Base-by-base conservation (phyloP, 2,888 invertebrate genomes). In the Poecilus cupreus region DNA sequence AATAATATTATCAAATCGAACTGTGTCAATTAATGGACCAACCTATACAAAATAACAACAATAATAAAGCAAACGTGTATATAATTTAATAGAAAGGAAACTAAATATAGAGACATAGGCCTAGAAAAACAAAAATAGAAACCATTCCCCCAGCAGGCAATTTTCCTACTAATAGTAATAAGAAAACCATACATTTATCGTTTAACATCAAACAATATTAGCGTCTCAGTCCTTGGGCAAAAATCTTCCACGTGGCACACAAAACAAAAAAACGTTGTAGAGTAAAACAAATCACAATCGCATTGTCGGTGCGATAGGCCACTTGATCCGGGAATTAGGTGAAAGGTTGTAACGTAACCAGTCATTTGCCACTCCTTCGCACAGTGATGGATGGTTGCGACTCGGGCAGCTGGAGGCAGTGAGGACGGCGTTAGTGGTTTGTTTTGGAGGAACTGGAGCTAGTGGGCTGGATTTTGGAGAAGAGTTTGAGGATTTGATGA, bases 341-440 rank as follows among this genome's bases (percentile, higher is more conserved):
- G 76, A 77, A 77, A 77, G 76, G 76, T 77, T 72, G 72, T 46
- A 43, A 72, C 39, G 46, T 39, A 72, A 72, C 72, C 46, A 39
- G 72, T 46, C 22, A 75, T 49, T 57, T 60, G 57, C 76, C 76
- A 60, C 76, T 57, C 76, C 76, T 77, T n/a, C 32, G 5, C 51
- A 64, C 43, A 10, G 43, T 74, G 46, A 74, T 49, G 22, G 22
- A 74, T 74, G 49, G 24, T 49, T 24, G 18, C 32, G 49, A 49
- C 32, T 64, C 13, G 24, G 3, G 32, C n/a, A 26, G 32, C 64
- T 16, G 4, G 32, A 64, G 32, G 64, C 64, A 2, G 11, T 64
- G 5, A 11, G 3, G 43, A 11, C 43, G 43, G 43, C 43, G 43
- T 43, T 43, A 43, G 43, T 43, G 22, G 24, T 60, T 60, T 60